These are phyloP conservation scores for Zhengitettix transpicula DNA, from an alignment of 2,888 invertebrate species.

Conservation along the genomic window DNA sequence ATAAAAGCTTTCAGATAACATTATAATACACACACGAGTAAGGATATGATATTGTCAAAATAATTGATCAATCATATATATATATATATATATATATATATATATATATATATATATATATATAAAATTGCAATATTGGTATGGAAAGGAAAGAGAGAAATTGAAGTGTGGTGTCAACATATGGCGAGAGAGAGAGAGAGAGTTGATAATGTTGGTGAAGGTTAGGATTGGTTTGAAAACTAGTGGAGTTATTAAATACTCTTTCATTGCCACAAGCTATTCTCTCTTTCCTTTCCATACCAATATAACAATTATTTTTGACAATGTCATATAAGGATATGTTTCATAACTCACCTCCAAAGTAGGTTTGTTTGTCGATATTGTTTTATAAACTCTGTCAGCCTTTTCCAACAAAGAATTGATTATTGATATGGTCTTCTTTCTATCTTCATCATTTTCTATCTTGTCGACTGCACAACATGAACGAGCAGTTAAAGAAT, in stretches of 20 bases:
- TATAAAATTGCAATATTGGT: too few relatives aligned
- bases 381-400: conserved; percentile 80
- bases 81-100: too few relatives aligned
- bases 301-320: background rate
- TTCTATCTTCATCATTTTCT: conserved; percentile 90
- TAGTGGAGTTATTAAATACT: background rate
- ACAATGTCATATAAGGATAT: background rate
- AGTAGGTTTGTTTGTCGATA: conserved; percentile 78
- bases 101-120: too few relatives aligned
- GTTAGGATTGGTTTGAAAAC: background rate
- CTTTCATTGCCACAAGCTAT: background rate
- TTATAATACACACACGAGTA: background rate
- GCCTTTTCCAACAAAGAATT: conserved; percentile 85
- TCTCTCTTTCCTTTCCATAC: background rate
- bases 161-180: too few relatives aligned
- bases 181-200: too few relatives aligned
- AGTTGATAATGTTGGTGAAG: too few relatives aligned
- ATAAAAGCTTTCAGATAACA: background rate
- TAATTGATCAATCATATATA: too few relatives aligned
- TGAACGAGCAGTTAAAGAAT: conserved; percentile 75
- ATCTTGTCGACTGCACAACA: conserved; percentile 96
- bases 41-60: background rate
- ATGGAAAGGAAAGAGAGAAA: too few relatives aligned
- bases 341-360: conserved; percentile 43
- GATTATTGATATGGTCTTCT: conserved; percentile 84